Base-by-base conservation (phyloP, 23 tunicate species). In the Phallusia fumigata region DNA sequence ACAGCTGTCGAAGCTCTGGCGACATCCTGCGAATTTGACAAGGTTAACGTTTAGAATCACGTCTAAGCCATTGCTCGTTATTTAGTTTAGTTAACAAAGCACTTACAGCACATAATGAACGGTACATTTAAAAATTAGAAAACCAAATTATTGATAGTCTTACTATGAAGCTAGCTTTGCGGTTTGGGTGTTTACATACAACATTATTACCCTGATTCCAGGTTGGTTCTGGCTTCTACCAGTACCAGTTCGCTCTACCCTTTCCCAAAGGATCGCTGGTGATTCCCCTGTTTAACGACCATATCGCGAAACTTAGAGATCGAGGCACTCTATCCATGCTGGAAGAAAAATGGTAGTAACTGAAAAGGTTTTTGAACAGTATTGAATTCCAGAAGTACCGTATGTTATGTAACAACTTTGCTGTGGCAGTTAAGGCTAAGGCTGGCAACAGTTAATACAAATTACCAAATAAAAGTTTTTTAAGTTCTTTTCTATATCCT, bases 231-330 rank as follows among this genome's bases (percentile, higher is more conserved):
- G 90, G 90, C n/a, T 87, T 87, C 53, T 87, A 87, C 84, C 36
- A 87, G 50, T 87, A 87, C 35, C 90, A 87, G 53, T 87, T 87
- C 35, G 80, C 85, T 35, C 84, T 87, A 3, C 90, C 90, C 15
- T 87, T 87, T 33, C 90, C 90, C 0, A 78, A 64, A 58, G 90
- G 90, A 33, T 87, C 90, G 13, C 86, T 87, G 11, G 45, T 82
- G 22, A 65, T 87, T 31, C 84, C 79, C 21, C 21, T 87, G 45
- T 87, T 87, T 65, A 81, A 87, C 53, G 90, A 87, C 52, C 79
- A 80, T n/a, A 87, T 87, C 5, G 76, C 78, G 31, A 72, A 65
- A 51, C 81, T 87, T 12, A 44, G 82, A 24, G 90, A 87, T 45
- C 33, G 32, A 8, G 90, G 90, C 19, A 65, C 81, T 31, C 80